phyloP scores from a whole-genome alignment of 2,113 vertebrate genomes.

The Chiloscyllium plagiosum region DNA sequence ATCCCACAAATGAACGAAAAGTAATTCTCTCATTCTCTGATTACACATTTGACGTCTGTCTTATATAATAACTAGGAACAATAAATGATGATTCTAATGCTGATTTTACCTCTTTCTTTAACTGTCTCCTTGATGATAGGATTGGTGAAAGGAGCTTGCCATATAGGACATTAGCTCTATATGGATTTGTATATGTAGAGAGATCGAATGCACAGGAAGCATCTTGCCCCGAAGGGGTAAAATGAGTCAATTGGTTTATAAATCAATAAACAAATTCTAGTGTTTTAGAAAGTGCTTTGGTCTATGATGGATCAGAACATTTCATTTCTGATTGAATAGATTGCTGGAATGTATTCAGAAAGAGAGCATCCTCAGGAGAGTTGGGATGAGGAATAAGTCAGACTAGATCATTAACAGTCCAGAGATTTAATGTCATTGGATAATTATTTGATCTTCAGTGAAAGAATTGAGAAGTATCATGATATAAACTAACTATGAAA shows the following conservation, averaged over 20 bases:
- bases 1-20: no score
- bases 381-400: no score
- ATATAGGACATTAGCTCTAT: neutral
- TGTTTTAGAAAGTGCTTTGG: neutral
- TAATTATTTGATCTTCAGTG: no score
- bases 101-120: neutral
- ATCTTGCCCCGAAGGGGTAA: neutral
- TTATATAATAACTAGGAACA: neutral
- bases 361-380: no score
- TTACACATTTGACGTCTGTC: neutral
- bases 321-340: neutral
- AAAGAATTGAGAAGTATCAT: no score
- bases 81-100: neutral
- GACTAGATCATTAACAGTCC: no score
- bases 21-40: neutral
- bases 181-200: neutral
- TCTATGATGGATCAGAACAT: neutral
- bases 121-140: neutral
- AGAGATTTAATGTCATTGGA: no score
- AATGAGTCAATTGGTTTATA: neutral
- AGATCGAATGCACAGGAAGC: neutral
- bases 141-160: neutral
- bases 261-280: neutral
- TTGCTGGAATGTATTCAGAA: neutral
- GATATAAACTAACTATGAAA: no score